phyloP scores from a whole-genome alignment of 2,113 vertebrate genomes.

The Grammomys dolichurus region DNA sequence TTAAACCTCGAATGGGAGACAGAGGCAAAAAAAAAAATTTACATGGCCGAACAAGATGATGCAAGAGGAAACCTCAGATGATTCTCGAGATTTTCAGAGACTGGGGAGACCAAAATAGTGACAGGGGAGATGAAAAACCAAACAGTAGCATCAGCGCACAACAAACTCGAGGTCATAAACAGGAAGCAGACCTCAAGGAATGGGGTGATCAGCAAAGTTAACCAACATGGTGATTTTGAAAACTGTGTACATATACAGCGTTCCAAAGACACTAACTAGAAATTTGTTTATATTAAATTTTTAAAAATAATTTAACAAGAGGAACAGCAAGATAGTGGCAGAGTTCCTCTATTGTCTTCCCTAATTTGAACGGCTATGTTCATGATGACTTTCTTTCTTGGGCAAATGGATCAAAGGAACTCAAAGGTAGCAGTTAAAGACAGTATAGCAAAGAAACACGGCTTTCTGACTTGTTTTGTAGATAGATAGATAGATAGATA shows the following conservation, averaged over 20 bases:
- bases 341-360: neutral
- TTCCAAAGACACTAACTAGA: neutral
- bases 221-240: neutral
- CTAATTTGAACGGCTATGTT: neutral
- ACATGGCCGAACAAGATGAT: neutral
- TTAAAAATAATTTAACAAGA: neutral
- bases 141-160: neutral
- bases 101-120: neutral
- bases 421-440: neutral
- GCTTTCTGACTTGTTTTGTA: neutral
- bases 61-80: neutral
- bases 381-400: neutral
- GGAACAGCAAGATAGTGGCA: neutral
- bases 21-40: neutral
- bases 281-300: neutral
- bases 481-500: no score
- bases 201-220: neutral
- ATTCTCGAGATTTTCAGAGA: slow-evolving; percentile 11
- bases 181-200: neutral
- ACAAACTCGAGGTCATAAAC: neutral
- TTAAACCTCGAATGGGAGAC: neutral
- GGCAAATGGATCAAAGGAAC: neutral
- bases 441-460: neutral
- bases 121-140: neutral
- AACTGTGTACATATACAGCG: neutral